Percentiles rank a stretch among this genome's conserved stretches.
Conservation (phyloP, 1,140 invertebrate genomes). For the Tenebrio molitor region DNA sequence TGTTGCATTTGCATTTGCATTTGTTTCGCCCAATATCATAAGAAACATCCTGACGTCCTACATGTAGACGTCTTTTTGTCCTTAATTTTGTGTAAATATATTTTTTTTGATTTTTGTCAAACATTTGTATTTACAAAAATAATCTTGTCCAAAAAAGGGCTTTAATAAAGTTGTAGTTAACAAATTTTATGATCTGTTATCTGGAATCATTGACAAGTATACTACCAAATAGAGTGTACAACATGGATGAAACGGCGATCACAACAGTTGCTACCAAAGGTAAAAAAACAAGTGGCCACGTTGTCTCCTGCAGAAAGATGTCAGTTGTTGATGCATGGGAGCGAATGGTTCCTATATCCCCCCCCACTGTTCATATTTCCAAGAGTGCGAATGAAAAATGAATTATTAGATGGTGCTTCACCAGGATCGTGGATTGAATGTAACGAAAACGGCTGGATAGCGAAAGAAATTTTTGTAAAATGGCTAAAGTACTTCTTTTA, state of each 20-base stretch:
- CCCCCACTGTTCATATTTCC: constrained; percentile 60
- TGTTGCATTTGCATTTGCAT: too few species aligned
- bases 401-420: constrained; percentile 52
- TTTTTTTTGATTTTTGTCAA: too few species aligned
- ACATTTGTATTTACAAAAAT: too few species aligned
- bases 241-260: constrained; percentile 66
- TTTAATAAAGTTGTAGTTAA: constrained; percentile 56
- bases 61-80: too few species aligned
- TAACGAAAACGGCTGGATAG: constrained; percentile 60
- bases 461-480: constrained; percentile 56
- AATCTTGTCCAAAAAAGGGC: too few species aligned
- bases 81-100: too few species aligned
- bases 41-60: too few species aligned
- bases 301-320: constrained; percentile 58
- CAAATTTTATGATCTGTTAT: constrained; percentile 47
- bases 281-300: constrained; percentile 41
- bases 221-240: constrained; percentile 59
- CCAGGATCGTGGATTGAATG: constrained; percentile 56
- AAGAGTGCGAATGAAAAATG: constrained; percentile 52
- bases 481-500: constrained; percentile 62
- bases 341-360: constrained; percentile 58
- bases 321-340: constrained; percentile 53
- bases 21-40: too few species aligned
- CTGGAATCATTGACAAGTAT: constrained; percentile 42
- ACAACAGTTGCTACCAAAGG: constrained; percentile 64